Conservation (phyloP, 1,140 invertebrate genomes). For the Drosophila cardini region DNA sequence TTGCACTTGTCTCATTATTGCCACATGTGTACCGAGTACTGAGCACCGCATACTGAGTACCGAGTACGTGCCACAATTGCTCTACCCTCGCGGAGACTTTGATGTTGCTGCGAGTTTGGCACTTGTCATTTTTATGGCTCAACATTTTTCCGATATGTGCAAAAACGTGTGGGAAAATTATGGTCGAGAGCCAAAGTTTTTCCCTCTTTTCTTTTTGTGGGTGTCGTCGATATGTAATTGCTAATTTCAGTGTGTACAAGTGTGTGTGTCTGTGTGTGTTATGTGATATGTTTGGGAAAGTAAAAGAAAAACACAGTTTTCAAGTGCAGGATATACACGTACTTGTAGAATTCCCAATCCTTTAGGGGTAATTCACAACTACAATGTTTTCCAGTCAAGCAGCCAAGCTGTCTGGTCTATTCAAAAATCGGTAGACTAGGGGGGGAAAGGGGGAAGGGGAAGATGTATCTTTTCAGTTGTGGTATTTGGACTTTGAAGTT, state of each 20-base stretch:
- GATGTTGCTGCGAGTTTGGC: slow-evolving; percentile 69
- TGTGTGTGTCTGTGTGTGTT: slow-evolving; percentile 29
- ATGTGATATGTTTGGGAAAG: slow-evolving; percentile 64
- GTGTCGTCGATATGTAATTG: slow-evolving; percentile 76
- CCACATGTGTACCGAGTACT: slow-evolving; percentile 62
- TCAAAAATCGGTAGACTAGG: neutral
- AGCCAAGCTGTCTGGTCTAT: slow-evolving; percentile 70
- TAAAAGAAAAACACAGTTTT: slow-evolving; percentile 22
- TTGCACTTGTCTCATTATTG: slow-evolving; percentile 83
- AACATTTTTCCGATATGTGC: slow-evolving; percentile 65
- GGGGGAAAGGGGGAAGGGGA: neutral
- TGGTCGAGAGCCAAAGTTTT: slow-evolving; percentile 26
- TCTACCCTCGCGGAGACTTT: slow-evolving; percentile 35
- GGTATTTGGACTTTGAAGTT: slow-evolving; percentile 70
- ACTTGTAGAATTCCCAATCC: slow-evolving; percentile 27
- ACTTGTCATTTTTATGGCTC: slow-evolving; percentile 77
- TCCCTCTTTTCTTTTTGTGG: slow-evolving; percentile 30
- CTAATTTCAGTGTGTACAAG: slow-evolving; percentile 50
- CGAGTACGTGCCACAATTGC: slow-evolving; percentile 66
- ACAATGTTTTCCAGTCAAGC: slow-evolving; percentile 52
- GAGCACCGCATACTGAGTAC: neutral
- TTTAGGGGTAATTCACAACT: slow-evolving; percentile 25
- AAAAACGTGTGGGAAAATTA: slow-evolving; percentile 65
- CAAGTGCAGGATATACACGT: slow-evolving; percentile 57
- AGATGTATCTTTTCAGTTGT: slow-evolving; percentile 11